phyloP scores from a whole-genome alignment of 2,888 invertebrate species.

The Hipparchia semele region DNA sequence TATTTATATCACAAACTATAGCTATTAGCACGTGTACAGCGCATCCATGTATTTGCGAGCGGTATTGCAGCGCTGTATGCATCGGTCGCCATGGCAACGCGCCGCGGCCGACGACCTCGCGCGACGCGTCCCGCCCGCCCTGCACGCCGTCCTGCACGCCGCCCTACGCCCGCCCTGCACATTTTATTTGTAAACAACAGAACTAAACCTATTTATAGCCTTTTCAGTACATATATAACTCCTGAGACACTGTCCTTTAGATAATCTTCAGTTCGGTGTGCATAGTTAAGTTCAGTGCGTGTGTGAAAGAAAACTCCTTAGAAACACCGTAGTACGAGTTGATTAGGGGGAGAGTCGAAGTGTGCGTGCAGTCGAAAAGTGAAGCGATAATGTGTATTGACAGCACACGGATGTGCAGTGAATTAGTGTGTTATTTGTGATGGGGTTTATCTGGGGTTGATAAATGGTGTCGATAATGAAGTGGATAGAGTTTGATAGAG shows the following conservation, averaged over 20 bases:
- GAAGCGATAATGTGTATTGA: conserved; percentile 5
- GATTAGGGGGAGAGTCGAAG: conserved; percentile 4
- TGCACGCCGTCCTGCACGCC: conserved; percentile 44
- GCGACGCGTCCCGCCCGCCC: conserved; percentile 42
- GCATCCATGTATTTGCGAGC: not conserved
- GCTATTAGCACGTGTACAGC: no score
- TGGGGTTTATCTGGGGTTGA: conserved; percentile 13
- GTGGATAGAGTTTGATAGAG: not conserved
- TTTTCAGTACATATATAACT: conserved; percentile 23
- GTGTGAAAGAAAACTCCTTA: not conserved
- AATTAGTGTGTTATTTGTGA: conserved; percentile 21
- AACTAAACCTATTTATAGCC: conserved; percentile 43
- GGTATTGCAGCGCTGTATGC: conserved; percentile 29
- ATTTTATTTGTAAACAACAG: conserved; percentile 52
- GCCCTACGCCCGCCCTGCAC: conserved; percentile 50
- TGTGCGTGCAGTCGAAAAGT: conserved; percentile 15
- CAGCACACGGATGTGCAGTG: conserved; percentile 7
- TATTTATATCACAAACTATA: not conserved
- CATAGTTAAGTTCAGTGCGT: not conserved
- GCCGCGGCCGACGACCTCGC: conserved; percentile 44
- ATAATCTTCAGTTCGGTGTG: not conserved
- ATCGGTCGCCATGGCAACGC: conserved; percentile 44
- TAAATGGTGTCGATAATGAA: not conserved
- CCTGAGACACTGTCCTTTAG: conserved; percentile 8
- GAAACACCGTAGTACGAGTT: not conserved